These are phyloP conservation scores for Marisa cornuarietis DNA, from an alignment of 1,140 invertebrate genomes.

Conservation along the genomic window DNA sequence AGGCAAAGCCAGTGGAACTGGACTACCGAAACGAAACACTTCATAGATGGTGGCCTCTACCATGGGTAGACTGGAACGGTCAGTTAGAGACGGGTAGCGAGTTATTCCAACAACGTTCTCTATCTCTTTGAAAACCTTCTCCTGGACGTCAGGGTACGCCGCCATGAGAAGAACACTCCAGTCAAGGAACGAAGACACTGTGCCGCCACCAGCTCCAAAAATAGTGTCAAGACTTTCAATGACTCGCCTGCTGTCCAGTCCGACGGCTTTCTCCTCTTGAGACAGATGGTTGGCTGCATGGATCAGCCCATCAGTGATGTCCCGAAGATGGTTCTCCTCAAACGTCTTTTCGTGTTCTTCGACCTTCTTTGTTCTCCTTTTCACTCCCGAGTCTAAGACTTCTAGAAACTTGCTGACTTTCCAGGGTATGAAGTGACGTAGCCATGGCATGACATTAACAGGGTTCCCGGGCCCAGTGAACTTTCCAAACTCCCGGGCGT, in stretches of 20 bases:
- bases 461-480: constrained; percentile 20
- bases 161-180: constrained; percentile 33
- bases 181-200: constrained; percentile 80
- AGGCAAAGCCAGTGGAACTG: constrained; percentile 24
- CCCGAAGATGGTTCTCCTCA: constrained; percentile 2
- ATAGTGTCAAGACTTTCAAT: constrained; percentile 71
- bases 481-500: not conserved
- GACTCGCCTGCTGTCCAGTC: not conserved
- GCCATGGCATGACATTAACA: constrained; percentile 33
- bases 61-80: constrained; percentile 25
- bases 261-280: not conserved
- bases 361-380: constrained; percentile 1
- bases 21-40: not conserved
- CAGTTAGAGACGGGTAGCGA: constrained; percentile 4
- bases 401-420: constrained; percentile 14
- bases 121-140: constrained; percentile 54
- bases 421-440: constrained; percentile 21
- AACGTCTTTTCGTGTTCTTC: constrained; percentile 8
- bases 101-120: constrained; percentile 16
- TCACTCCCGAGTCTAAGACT: not conserved
- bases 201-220: constrained; percentile 88
- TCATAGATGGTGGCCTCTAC: constrained; percentile 28
- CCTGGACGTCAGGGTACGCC: constrained; percentile 24
- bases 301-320: constrained; percentile 9
- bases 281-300: constrained; percentile 4